phyloP scores from a whole-genome alignment of 2,888 invertebrate genomes.

The Euzophera pinguis region DNA sequence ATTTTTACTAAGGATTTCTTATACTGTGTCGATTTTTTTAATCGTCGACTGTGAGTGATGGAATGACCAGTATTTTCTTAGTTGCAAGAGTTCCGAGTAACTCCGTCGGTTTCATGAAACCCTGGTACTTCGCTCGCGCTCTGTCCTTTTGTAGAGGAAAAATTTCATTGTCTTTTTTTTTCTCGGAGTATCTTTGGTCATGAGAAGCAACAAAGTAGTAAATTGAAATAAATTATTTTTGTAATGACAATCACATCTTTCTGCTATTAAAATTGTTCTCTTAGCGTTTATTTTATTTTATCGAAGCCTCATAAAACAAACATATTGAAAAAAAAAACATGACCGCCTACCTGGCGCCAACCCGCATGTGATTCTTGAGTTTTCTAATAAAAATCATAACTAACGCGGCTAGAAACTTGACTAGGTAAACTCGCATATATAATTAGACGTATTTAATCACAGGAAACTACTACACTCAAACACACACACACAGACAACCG shows the following conservation, averaged over 20 bases:
- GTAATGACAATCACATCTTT: too few relatives aligned
- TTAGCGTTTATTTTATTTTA: too few relatives aligned
- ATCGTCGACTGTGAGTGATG: slow-evolving; percentile 18
- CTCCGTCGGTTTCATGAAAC: slow-evolving; percentile 39
- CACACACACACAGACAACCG: slow-evolving; percentile 35
- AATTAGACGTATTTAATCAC: slow-evolving; percentile 49
- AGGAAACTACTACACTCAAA: slow-evolving; percentile 45
- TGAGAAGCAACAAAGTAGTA: background rate
- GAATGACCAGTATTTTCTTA: slow-evolving; percentile 49
- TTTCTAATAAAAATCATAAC: background rate
- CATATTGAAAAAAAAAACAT: too few relatives aligned
- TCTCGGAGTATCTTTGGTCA: background rate
- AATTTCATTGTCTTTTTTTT: slow-evolving; percentile 13
- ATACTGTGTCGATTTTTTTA: slow-evolving; percentile 30
- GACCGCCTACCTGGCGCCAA: too few relatives aligned
- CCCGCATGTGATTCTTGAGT: too few relatives aligned
- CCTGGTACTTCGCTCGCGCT: slow-evolving; percentile 47
- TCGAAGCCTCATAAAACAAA: too few relatives aligned
- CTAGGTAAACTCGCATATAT: slow-evolving; percentile 37
- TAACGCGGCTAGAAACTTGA: slow-evolving; percentile 21
- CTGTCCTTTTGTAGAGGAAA: slow-evolving; percentile 34
- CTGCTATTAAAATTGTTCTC: too few relatives aligned
- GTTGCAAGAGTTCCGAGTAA: slow-evolving; percentile 55
- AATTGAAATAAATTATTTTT: too few relatives aligned
- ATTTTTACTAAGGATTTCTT: slow-evolving; percentile 24